phyloP scores from a whole-genome alignment of 2,888 invertebrate species.

The Cephus rjabovi region DNA sequence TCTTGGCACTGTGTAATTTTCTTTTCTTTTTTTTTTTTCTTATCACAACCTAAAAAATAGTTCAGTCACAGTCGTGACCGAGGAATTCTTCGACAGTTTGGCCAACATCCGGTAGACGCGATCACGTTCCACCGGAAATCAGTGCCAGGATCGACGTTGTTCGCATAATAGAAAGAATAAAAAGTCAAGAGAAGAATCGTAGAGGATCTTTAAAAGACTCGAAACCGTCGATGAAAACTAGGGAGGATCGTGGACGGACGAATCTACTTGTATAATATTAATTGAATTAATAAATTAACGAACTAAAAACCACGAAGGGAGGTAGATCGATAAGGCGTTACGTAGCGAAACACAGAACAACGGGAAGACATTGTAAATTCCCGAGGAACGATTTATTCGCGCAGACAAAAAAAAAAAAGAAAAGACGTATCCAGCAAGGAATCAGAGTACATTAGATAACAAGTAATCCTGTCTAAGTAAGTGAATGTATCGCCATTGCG shows the following conservation, averaged over 20 bases:
- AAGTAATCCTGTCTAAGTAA: neutral
- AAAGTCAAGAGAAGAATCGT: constrained; percentile 19
- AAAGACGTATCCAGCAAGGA: neutral
- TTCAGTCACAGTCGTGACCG: neutral
- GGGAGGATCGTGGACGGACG: constrained; percentile 29
- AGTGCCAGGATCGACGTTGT: neutral
- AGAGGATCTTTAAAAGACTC: constrained; percentile 25
- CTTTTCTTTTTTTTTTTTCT: neutral
- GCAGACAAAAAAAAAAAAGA: neutral
- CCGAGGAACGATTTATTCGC: neutral
- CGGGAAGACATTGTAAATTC: neutral
- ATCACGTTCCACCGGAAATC: neutral
- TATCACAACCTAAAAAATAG: neutral
- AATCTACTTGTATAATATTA: constrained; percentile 53
- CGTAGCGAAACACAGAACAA: too few relatives aligned
- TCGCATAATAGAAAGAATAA: constrained; percentile 1
- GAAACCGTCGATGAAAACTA: constrained; percentile 16
- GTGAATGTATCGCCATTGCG: constrained; percentile 1
- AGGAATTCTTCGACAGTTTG: neutral
- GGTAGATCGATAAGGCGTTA: neutral
- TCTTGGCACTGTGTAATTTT: neutral
- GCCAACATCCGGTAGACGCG: neutral
- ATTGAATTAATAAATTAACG: neutral
- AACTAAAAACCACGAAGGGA: neutral
- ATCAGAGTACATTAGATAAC: constrained; percentile 7